Percentiles rank a stretch among this genome's conserved stretches.
phyloP scores from a whole-genome alignment of 2,113 vertebrate species.

The Petromus typicus region DNA sequence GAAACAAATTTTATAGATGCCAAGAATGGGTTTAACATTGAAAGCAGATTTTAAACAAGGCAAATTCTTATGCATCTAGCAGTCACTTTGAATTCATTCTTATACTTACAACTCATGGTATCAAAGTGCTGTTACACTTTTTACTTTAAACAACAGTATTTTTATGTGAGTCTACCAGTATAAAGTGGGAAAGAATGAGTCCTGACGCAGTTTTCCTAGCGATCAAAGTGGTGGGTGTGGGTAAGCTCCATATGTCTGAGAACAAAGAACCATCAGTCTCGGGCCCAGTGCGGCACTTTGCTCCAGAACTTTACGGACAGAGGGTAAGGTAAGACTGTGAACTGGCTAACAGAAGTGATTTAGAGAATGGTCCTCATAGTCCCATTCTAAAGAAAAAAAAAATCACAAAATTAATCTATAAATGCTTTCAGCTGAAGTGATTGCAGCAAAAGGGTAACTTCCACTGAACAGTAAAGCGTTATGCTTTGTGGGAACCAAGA shows the following conservation, averaged over 20 bases:
- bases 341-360: not conserved
- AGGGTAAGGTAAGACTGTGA: not conserved
- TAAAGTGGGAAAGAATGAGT: not conserved
- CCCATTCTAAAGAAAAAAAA: conserved; percentile 5
- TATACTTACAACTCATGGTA: not conserved
- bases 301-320: not conserved
- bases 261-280: not conserved
- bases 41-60: not conserved
- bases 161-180: not conserved
- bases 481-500: conserved; percentile 50
- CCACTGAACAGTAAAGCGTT: conserved; percentile 54
- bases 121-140: not conserved
- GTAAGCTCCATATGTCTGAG: not conserved
- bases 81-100: not conserved
- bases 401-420: conserved; percentile 47
- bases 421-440: conserved; percentile 61
- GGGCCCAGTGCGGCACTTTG: not conserved
- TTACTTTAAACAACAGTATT: not conserved
- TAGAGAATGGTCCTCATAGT: not conserved
- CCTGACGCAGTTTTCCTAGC: not conserved
- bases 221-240: not conserved
- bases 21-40: not conserved
- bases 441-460: conserved; percentile 33
- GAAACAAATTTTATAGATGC: not conserved
- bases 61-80: not conserved